These are phyloP conservation scores for Seriola dumerili DNA, from an alignment of 2,113 vertebrate genomes.

Conservation along the genomic window DNA sequence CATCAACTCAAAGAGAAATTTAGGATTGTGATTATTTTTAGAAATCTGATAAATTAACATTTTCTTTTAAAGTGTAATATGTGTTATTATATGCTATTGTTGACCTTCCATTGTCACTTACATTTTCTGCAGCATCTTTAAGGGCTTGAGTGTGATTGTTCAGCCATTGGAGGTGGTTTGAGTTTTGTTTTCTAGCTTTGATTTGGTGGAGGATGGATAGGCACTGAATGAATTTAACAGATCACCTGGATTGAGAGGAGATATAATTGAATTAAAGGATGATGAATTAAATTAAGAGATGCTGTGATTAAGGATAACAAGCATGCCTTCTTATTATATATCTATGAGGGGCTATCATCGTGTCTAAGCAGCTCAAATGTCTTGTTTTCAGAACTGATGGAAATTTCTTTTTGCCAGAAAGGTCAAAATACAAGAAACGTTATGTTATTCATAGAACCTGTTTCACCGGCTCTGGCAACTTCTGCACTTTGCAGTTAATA, in stretches of 20 bases:
- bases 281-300: neutral
- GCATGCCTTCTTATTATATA: neutral
- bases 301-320: neutral
- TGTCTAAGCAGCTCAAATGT: neutral
- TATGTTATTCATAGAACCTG: neutral
- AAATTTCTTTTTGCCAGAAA: conserved; percentile 5
- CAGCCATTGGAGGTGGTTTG: neutral
- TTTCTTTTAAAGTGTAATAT: neutral
- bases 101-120: neutral
- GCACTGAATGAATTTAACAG: neutral
- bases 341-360: too few relatives aligned
- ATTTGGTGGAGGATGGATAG: neutral
- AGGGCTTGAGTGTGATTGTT: neutral
- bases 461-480: neutral
- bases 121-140: neutral
- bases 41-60: too few relatives aligned
- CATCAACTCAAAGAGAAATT: neutral
- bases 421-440: neutral
- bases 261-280: neutral
- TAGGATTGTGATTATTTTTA: neutral
- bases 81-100: neutral
- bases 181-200: neutral
- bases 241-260: neutral
- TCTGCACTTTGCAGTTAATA: conserved; percentile 24
- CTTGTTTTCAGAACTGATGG: neutral